Percentiles rank a stretch among this genome's conserved stretches.
phyloP scores from a whole-genome alignment of 2,113 vertebrate species.

The Leucosticte australis region DNA sequence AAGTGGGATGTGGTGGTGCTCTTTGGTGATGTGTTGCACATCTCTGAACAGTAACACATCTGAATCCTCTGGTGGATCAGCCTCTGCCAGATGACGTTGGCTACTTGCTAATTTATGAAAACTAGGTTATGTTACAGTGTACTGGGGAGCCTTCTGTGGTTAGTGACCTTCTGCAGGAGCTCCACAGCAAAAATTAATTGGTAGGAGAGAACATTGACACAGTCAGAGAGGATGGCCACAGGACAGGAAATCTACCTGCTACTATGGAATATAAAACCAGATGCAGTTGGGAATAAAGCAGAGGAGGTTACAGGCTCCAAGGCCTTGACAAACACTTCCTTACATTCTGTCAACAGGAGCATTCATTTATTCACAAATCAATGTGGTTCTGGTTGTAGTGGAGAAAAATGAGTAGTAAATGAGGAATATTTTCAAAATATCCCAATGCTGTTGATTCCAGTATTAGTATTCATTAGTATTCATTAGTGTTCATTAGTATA shows the following conservation, averaged over 20 bases:
- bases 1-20: not conserved
- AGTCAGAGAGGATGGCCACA: not conserved
- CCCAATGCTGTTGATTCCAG: not conserved
- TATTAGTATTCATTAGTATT: not conserved
- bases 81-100: not conserved
- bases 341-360: not conserved
- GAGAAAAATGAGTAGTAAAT: not conserved
- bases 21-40: accelerated
- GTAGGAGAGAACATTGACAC: not conserved
- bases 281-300: not conserved
- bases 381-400: not conserved
- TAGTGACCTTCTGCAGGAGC: not conserved
- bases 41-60: not conserved
- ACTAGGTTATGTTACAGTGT: accelerated
- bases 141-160: not conserved
- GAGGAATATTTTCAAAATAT: not conserved
- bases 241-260: not conserved
- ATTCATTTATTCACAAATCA: not conserved
- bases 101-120: not conserved
- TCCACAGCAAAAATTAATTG: not conserved
- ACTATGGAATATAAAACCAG: not conserved
- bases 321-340: not conserved
- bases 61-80: not conserved
- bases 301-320: not conserved
- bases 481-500: not conserved